Evolutionary conservation across 2,888 invertebrate species (phyloP), one percentile per base, ranked within the genome.

Genomic region (Lasioglossum leucozonium): DNA sequence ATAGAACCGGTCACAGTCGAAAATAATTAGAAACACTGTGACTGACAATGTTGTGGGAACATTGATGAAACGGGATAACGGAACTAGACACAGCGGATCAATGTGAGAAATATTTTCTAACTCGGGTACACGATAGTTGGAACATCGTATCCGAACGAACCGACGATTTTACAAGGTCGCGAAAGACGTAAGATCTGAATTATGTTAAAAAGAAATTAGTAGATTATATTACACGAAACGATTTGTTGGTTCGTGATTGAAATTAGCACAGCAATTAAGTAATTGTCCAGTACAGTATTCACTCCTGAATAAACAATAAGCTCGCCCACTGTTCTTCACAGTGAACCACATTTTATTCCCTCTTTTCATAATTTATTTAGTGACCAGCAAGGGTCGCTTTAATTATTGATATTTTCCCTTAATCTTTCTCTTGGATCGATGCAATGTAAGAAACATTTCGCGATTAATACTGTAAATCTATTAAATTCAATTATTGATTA

Each of bases 21-120:
- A 82, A 75, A 84, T 65, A 75, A 84, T 84, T 84, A 58, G 62
- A 77, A 30, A 72, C 72, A 71, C n/a, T 47, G 42, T 58, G 69
- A n/a, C 13, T 47, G 47, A 30, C 51, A 13, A 16, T 16, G 72
- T 30, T 10, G 47, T 22, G 10, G 34, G 18, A 22, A 47, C 67
- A 10, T 18, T 67, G 30, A 30, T 6, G 16, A 34, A 16, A 10
- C 22, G 2, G 51, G 2, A 22, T 51, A 0, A 10, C 22, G 22
- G 18, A 22, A 22, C 3, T 51, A 22, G 6, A 22, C 51, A 51
- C 10, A 8, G 22, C 10, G 51, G 10, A 10, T n/a, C 18, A n/a
- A 51, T 0, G 0, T 10, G 3, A n/a, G 10, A 51, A 51, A 22
- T 51, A n/a, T 51, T 51, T 51, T 22, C 8, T 10, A 22, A 22